These are phyloP conservation scores for Tympanoctomys barrerae DNA, from an alignment of 2,797 vertebrate species.

Conservation along the genomic window DNA sequence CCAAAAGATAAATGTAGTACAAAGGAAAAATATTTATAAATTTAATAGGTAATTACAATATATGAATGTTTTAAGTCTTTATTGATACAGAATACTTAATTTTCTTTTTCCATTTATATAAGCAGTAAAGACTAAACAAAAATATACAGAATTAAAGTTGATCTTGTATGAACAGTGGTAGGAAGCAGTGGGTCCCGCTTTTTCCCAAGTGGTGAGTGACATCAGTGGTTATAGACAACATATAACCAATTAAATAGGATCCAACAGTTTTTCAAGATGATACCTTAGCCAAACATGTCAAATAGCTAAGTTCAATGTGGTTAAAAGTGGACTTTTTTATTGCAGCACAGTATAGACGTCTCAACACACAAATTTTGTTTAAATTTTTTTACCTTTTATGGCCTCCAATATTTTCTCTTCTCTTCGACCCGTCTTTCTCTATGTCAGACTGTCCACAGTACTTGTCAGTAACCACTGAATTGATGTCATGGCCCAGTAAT, in stretches of 20 bases:
- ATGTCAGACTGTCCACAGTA: background rate
- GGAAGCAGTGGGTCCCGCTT: background rate
- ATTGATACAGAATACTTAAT: background rate
- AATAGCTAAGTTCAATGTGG: background rate
- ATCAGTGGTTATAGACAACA: background rate
- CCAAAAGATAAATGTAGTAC: background rate
- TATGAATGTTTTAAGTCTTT: background rate
- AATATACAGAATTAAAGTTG: background rate
- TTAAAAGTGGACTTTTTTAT: background rate
- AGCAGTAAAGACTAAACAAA: constrained; percentile 24
- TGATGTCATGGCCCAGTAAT: background rate
- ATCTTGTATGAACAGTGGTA: background rate
- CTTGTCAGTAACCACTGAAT: background rate
- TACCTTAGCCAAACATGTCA: background rate
- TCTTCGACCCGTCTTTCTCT: background rate
- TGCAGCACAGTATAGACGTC: background rate
- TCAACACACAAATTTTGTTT: background rate
- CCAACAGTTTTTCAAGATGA: background rate
- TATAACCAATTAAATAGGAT: background rate
- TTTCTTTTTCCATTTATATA: background rate
- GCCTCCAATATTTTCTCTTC: background rate
- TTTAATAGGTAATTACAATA: background rate
- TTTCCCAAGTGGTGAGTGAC: background rate
- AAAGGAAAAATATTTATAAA: background rate
- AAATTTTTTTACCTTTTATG: background rate